Evolutionary conservation across 2,797 vertebrate genomes (phyloP).

Genomic region (Myotis daubentonii): DNA sequence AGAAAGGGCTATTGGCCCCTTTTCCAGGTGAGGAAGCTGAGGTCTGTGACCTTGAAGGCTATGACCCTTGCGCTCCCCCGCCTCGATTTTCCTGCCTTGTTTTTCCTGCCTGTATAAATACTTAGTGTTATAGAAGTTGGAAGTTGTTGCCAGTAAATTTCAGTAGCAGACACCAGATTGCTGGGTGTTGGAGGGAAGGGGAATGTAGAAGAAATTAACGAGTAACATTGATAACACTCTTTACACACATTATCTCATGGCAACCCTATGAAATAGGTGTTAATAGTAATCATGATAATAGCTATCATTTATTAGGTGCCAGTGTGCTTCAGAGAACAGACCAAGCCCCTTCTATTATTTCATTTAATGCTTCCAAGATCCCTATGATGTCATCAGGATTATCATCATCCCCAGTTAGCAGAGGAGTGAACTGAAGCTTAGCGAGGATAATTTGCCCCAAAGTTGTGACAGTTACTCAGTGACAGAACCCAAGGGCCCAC

Average conservation of each 20-base stretch:
- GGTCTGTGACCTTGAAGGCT: not conserved
- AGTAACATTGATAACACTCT: not conserved
- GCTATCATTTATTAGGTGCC: not conserved
- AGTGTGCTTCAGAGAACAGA: not conserved
- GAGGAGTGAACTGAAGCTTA: not conserved
- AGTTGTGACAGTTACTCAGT: not conserved
- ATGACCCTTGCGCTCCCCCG: not conserved
- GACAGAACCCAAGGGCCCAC: not conserved
- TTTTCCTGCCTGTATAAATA: not conserved
- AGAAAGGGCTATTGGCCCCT: rapidly evolving
- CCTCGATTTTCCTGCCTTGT: not conserved
- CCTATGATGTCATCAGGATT: not conserved
- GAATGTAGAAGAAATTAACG: not conserved
- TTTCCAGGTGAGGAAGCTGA: not conserved
- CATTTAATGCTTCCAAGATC: not conserved
- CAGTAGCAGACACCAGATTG: not conserved
- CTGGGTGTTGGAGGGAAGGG: not conserved
- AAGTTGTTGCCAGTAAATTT: not conserved
- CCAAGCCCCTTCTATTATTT: not conserved
- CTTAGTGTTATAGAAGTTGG: not conserved
- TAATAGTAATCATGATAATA: rapidly evolving
- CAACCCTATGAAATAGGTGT: not conserved
- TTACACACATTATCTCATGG: not conserved
- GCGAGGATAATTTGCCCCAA: not conserved
- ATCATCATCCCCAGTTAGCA: not conserved